phyloP scores from a whole-genome alignment of 2,888 invertebrate species.

The Oscheius sp. region DNA sequence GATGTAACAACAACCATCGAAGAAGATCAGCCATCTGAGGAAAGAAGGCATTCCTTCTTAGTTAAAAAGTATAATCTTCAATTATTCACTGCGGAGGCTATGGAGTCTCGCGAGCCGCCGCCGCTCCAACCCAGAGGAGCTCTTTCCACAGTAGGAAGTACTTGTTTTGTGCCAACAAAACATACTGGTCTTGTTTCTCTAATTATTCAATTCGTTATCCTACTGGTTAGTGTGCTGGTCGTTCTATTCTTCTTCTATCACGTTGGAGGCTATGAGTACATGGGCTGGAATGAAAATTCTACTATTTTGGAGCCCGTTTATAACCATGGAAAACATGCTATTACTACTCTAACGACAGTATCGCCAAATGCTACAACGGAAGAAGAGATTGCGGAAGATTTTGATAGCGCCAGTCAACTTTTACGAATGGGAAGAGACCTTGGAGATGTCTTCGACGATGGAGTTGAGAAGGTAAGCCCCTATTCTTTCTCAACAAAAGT shows the following conservation, averaged over 20 bases:
- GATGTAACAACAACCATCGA: slow-evolving; percentile 9
- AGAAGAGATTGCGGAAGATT: not conserved
- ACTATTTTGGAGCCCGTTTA: slow-evolving; percentile 52
- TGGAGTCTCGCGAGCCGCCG: slow-evolving; percentile 15
- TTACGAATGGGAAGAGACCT: not conserved
- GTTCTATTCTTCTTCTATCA: slow-evolving; percentile 57
- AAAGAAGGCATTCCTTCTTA: slow-evolving; percentile 10
- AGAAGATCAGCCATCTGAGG: not conserved
- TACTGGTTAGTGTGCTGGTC: slow-evolving; percentile 42
- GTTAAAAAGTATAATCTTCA: slow-evolving; percentile 18
- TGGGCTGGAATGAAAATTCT: slow-evolving; percentile 53
- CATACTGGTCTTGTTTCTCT: slow-evolving; percentile 47
- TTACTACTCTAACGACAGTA: not conserved
- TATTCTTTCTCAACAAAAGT: not conserved
- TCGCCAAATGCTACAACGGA: not conserved
- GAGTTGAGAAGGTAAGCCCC: not conserved
- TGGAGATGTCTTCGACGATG: not conserved
- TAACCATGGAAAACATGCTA: slow-evolving; percentile 22
- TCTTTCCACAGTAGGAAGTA: slow-evolving; percentile 26
- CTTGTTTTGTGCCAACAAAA: slow-evolving; percentile 46
- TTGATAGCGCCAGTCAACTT: too few species aligned
- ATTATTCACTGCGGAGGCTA: not conserved
- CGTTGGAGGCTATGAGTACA: slow-evolving; percentile 57
- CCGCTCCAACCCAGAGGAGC: not conserved
- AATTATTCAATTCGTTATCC: slow-evolving; percentile 47